Percentiles rank a stretch among this genome's conserved stretches.
These are phyloP conservation scores for Platorchestia sp. DNA, from an alignment of 1,140 invertebrate genomes.

Conservation along the genomic window DNA sequence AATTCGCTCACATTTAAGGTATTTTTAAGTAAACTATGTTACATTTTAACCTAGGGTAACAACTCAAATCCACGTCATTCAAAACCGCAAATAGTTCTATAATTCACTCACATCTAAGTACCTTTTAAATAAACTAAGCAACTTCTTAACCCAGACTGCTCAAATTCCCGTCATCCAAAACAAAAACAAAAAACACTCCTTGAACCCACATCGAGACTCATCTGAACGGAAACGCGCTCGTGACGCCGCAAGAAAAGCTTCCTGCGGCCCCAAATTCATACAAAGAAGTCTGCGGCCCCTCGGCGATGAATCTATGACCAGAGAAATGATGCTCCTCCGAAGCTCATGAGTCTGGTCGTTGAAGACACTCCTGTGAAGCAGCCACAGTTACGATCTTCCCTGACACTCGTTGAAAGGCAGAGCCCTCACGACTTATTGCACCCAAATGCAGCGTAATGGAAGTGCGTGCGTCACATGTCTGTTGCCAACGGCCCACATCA, in stretches of 20 bases:
- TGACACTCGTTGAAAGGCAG: slow-evolving; percentile 37
- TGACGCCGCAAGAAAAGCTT: not conserved
- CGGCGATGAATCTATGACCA: slow-evolving; percentile 15
- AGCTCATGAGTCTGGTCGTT: slow-evolving; percentile 32
- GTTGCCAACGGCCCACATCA: slow-evolving; percentile 23
- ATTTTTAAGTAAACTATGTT: too few relatives aligned
- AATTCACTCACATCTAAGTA: too few relatives aligned
- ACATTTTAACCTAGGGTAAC: too few relatives aligned
- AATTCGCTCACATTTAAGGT: too few relatives aligned
- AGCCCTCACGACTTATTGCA: not conserved
- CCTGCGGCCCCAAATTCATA: not conserved
- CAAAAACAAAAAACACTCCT: not conserved
- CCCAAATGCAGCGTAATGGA: slow-evolving; percentile 26
- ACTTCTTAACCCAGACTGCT: too few relatives aligned
- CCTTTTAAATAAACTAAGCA: too few relatives aligned
- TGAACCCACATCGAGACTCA: not conserved
- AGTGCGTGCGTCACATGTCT: not conserved
- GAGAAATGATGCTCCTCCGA: slow-evolving; percentile 5
- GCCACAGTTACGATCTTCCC: slow-evolving; percentile 12
- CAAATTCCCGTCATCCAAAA: too few relatives aligned
- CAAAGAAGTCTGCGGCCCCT: not conserved
- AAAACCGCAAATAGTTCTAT: too few relatives aligned
- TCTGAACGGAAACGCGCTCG: not conserved
- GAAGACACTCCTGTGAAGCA: slow-evolving; percentile 42
- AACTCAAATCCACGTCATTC: too few relatives aligned